Evolutionary conservation across 1,140 invertebrate species (phyloP).

Genomic region (Tyrophagus putrescentiae): DNA sequence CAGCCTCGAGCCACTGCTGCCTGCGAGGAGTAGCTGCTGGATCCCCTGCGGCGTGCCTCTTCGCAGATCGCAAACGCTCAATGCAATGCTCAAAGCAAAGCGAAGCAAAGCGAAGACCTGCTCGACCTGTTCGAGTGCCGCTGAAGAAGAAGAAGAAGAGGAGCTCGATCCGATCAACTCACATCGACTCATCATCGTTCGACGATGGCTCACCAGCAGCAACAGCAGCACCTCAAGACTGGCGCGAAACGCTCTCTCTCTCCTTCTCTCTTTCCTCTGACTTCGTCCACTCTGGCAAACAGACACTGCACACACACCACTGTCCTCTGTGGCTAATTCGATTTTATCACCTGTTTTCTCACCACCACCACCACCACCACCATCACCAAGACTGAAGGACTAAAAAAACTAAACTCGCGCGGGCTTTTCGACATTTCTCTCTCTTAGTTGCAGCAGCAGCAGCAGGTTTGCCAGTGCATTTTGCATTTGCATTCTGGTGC

Average conservation of each 20-base stretch:
- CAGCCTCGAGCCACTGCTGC: neutral
- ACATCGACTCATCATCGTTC: neutral
- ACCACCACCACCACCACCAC: too few species aligned
- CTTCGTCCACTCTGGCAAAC: neutral
- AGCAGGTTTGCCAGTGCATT: slow-evolving; percentile 9
- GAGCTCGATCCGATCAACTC: neutral
- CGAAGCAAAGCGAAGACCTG: neutral
- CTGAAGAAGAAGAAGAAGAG: neutral
- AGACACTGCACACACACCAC: neutral
- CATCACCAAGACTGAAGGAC: too few species aligned
- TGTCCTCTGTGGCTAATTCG: neutral
- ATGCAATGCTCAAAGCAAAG: too few species aligned
- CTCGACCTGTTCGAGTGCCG: neutral
- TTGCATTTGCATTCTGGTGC: slow-evolving; percentile 12
- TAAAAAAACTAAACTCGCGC: too few species aligned
- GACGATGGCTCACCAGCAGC: neutral
- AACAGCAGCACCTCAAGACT: too few species aligned
- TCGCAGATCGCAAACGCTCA: too few species aligned
- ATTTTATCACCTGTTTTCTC: slow-evolving; percentile 17
- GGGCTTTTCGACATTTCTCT: too few species aligned
- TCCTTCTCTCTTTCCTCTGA: neutral
- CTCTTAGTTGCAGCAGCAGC: too few species aligned
- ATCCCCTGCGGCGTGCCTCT: neutral
- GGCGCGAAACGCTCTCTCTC: neutral
- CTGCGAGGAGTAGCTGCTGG: neutral